Evolutionary conservation across 2,888 invertebrate genomes (phyloP), one percentile per base, ranked within the genome.

Genomic region (Lycaena phlaeas): DNA sequence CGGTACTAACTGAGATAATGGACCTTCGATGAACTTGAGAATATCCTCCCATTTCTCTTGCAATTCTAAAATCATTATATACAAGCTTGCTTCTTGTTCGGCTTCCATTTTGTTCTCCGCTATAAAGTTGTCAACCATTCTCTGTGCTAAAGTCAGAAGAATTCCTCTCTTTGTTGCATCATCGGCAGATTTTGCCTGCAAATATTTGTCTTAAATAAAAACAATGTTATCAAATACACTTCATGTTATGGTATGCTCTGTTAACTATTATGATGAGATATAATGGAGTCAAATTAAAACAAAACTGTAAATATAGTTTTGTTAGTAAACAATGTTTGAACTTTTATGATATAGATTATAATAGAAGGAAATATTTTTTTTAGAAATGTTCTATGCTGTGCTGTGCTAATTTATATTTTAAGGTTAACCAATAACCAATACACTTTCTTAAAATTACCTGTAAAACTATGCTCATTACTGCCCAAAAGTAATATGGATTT

Each of bases 401-500:
- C n/a, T n/a, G n/a, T n/a, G n/a, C n/a, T n/a, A n/a, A n/a, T n/a
- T n/a, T n/a, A n/a, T n/a, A n/a, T n/a, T n/a, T n/a, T n/a, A n/a
- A n/a, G n/a, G n/a, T n/a, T n/a, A n/a, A n/a, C n/a, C n/a, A n/a
- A n/a, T n/a, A n/a, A n/a, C n/a, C n/a, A n/a, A n/a, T n/a, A n/a
- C n/a, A n/a, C n/a, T n/a, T n/a, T n/a, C n/a, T n/a, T n/a, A n/a
- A n/a, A n/a, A n/a, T n/a, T 57, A 94, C 95, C 88, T 98, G 98
- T 85, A 98, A 89, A 14, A 98, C 92, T 53, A 96, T 90, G 67
- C 97, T 97, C 94, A 98, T 97, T 6, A 98, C 93, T 12, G 95
- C 94, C 99, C 98, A 99, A 70, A 96, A 97, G 68, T 97, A 97
- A 68, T 98, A 98, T 0, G 97, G 97, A 69, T 95, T 96, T 70